Percentiles rank a stretch among this genome's conserved stretches.
Evolutionary conservation across 1,140 invertebrate genomes (phyloP).

Genomic region (Drosophila busckii): DNA sequence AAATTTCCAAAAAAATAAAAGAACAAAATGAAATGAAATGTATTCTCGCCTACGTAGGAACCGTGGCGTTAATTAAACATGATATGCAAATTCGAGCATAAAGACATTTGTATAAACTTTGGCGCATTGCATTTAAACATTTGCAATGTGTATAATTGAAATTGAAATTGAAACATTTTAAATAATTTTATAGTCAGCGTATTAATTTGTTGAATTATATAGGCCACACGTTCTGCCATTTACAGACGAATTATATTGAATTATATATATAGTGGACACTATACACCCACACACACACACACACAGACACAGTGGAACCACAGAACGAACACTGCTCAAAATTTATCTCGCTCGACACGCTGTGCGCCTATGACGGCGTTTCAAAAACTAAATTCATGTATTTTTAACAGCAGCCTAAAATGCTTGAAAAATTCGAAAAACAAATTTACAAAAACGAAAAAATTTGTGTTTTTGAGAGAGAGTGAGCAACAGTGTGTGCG

Average conservation of each 20-base stretch:
- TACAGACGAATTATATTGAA: slow-evolving; percentile 27
- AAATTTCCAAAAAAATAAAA: slow-evolving; percentile 4
- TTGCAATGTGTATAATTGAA: slow-evolving; percentile 3
- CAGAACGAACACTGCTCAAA: slow-evolving; percentile 10
- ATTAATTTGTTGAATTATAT: slow-evolving; percentile 43
- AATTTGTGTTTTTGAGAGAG: too few species aligned
- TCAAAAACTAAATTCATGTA: slow-evolving; percentile 75
- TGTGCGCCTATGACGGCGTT: slow-evolving; percentile 72
- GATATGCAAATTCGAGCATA: slow-evolving; percentile 73
- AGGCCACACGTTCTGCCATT: slow-evolving; percentile 20
- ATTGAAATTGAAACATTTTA: too few species aligned
- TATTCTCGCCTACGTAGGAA: slow-evolving; percentile 25
- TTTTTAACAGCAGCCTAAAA: slow-evolving; percentile 61
- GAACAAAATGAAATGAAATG: slow-evolving; percentile 7
- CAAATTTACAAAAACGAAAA: slow-evolving; percentile 4
- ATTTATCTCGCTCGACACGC: slow-evolving; percentile 41
- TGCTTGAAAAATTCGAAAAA: slow-evolving; percentile 56
- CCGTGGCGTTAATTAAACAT: slow-evolving; percentile 76
- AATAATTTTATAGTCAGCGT: slow-evolving; percentile 38
- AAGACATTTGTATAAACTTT: too few species aligned
- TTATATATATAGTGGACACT: slow-evolving; percentile 3
- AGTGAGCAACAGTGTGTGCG: too few species aligned
- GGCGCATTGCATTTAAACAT: too few species aligned
- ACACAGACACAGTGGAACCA: slow-evolving; percentile 18
- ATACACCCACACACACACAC: slow-evolving; percentile 12